phyloP scores from a whole-genome alignment of 2,113 vertebrate genomes.

The Nerophis lumbriciformis region DNA sequence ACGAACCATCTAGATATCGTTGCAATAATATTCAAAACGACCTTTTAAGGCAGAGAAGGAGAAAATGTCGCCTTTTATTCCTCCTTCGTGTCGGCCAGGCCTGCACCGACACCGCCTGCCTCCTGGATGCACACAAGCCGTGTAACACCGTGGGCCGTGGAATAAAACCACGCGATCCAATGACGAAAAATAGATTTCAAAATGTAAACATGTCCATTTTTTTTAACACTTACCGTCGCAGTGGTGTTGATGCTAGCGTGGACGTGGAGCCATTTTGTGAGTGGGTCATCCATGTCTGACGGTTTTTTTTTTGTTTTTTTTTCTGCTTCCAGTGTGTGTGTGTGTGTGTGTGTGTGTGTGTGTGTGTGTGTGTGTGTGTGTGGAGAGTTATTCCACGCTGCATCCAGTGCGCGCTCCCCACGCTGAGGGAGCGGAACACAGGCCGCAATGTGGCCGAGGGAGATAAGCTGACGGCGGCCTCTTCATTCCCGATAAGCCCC shows the following conservation, averaged over 20 bases:
- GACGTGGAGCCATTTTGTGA: constrained; percentile 91
- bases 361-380: constrained; percentile 53
- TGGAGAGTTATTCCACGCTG: constrained; percentile 81
- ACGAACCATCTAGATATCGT: no score
- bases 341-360: no score
- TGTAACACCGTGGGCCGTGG: not conserved
- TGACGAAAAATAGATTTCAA: not conserved
- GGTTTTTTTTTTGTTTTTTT: constrained; percentile 57
- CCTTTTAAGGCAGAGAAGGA: no score
- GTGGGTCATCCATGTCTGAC: constrained; percentile 83
- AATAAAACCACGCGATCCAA: not conserved
- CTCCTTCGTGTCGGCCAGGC: no score
- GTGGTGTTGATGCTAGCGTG: constrained; percentile 80
- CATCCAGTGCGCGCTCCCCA: constrained; percentile 81
- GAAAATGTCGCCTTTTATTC: no score
- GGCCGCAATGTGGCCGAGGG: constrained; percentile 86
- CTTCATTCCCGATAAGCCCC: constrained; percentile 87
- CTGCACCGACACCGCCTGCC: no score
- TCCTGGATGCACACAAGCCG: no score
- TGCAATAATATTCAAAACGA: no score
- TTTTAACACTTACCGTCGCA: constrained; percentile 73
- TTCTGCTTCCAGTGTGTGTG: constrained; percentile 72
- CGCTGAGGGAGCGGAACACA: constrained; percentile 87
- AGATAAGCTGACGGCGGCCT: constrained; percentile 87
- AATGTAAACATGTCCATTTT: constrained; percentile 25